These are phyloP conservation scores for Platycheirus rosarum DNA, from an alignment of 2,888 invertebrate genomes.

Conservation along the genomic window DNA sequence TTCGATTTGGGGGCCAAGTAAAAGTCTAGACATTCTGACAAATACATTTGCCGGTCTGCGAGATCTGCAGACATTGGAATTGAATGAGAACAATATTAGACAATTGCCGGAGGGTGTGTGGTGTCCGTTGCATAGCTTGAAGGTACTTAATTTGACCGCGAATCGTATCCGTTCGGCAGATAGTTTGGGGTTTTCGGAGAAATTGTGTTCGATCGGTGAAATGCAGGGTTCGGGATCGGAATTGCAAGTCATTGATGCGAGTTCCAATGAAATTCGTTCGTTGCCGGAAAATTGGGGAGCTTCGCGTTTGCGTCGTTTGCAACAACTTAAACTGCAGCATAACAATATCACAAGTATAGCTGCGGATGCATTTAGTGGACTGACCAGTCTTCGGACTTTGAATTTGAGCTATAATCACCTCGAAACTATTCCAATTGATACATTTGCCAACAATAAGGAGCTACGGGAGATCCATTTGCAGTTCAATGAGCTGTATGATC, in stretches of 20 bases:
- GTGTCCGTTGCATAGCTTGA: slow-evolving; percentile 90
- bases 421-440: slow-evolving; percentile 90
- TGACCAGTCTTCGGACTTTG: slow-evolving; percentile 90
- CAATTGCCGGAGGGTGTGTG: slow-evolving; percentile 90
- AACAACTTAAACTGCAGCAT: slow-evolving; percentile 90
- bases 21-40: slow-evolving; percentile 88
- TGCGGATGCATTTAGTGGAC: slow-evolving; percentile 90
- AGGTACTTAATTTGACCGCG: slow-evolving; percentile 91
- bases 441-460: slow-evolving; percentile 92
- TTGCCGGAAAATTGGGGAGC: slow-evolving; percentile 90
- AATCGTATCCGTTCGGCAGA: slow-evolving; percentile 92
- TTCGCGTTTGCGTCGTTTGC: slow-evolving; percentile 89
- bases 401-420: slow-evolving; percentile 94
- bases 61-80: slow-evolving; percentile 90
- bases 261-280: slow-evolving; percentile 89
- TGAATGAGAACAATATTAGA: slow-evolving; percentile 92
- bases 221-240: slow-evolving; percentile 87
- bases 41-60: slow-evolving; percentile 90
- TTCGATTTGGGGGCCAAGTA: slow-evolving; percentile 89
- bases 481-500: slow-evolving; percentile 91
- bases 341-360: slow-evolving; percentile 92
- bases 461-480: slow-evolving; percentile 92
- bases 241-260: slow-evolving; percentile 90
- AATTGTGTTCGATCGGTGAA: slow-evolving; percentile 79
- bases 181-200: slow-evolving; percentile 87